These are phyloP conservation scores for Vollenhovia emeryi DNA, from an alignment of 1,140 invertebrate genomes.

Conservation along the genomic window DNA sequence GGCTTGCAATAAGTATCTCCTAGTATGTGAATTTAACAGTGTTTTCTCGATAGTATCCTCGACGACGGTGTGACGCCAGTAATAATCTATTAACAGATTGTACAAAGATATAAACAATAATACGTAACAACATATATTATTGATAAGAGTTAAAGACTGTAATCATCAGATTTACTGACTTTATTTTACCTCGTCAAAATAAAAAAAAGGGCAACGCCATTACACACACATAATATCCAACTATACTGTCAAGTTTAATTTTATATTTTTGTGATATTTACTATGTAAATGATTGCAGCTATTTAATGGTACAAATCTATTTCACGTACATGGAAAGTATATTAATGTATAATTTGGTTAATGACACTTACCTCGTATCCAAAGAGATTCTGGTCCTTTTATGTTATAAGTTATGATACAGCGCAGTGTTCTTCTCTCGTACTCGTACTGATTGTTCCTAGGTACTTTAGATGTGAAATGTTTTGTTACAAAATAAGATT, in stretches of 20 bases:
- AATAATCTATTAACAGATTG: slow-evolving; percentile 17
- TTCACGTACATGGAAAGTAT: slow-evolving; percentile 25
- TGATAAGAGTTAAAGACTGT: slow-evolving; percentile 52
- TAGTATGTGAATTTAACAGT: background rate
- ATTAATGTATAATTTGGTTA: slow-evolving; percentile 1
- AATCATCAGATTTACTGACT: slow-evolving; percentile 21
- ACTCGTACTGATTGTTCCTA: background rate
- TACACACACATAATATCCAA: background rate
- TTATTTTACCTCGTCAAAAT: background rate
- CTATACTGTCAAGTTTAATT: slow-evolving; percentile 1
- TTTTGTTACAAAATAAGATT: slow-evolving; percentile 1
- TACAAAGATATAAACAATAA: slow-evolving; percentile 18
- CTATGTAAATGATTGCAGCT: background rate
- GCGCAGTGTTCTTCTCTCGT: background rate
- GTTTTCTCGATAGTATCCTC: background rate
- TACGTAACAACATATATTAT: slow-evolving; percentile 12
- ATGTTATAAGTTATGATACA: background rate
- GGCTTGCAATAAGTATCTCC: background rate
- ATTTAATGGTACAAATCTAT: slow-evolving; percentile 54
- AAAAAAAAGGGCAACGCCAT: background rate
- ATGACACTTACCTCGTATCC: background rate
- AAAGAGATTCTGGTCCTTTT: slow-evolving; percentile 30
- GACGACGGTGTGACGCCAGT: background rate
- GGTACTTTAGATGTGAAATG: slow-evolving; percentile 16
- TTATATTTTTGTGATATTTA: slow-evolving; percentile 29